These are phyloP conservation scores for Lasius fuliginosus DNA, from an alignment of 2,888 invertebrate genomes.

Conservation along the genomic window DNA sequence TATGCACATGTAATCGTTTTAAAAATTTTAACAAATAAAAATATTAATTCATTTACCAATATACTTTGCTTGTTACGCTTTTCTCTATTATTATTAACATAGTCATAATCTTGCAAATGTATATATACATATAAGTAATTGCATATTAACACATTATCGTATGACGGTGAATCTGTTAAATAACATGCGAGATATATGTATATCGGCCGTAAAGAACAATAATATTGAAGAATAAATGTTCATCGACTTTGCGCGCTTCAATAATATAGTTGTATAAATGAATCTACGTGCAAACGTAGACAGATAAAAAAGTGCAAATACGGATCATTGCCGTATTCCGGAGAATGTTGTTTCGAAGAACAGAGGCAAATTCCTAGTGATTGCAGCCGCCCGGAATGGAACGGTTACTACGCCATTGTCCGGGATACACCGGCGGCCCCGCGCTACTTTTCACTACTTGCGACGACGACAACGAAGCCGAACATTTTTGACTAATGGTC, in stretches of 20 bases:
- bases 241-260: not conserved
- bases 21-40: too few relatives aligned
- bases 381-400: constrained; percentile 67
- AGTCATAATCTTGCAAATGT: too few relatives aligned
- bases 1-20: too few relatives aligned
- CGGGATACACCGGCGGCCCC: constrained; percentile 52
- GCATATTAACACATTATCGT: too few relatives aligned
- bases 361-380: constrained; percentile 75
- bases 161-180: not conserved
- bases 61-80: too few relatives aligned
- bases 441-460: constrained; percentile 53
- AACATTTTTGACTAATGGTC: constrained; percentile 83
- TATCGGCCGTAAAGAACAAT: not conserved
- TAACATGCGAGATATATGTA: not conserved
- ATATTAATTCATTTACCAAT: too few relatives aligned
- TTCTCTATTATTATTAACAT: too few relatives aligned
- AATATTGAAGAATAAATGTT: constrained; percentile 2
- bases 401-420: constrained; percentile 69
- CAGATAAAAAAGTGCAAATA: constrained; percentile 3
- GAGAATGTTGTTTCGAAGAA: constrained; percentile 41
- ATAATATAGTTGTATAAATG: too few relatives aligned
- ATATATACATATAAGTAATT: too few relatives aligned
- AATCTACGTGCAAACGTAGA: not conserved
- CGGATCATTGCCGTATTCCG: not conserved
- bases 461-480: constrained; percentile 59